Percentiles rank a stretch among this genome's conserved stretches.
Conservation (phyloP, 2,797 vertebrate genomes). For the Esox masquinongy region DNA sequence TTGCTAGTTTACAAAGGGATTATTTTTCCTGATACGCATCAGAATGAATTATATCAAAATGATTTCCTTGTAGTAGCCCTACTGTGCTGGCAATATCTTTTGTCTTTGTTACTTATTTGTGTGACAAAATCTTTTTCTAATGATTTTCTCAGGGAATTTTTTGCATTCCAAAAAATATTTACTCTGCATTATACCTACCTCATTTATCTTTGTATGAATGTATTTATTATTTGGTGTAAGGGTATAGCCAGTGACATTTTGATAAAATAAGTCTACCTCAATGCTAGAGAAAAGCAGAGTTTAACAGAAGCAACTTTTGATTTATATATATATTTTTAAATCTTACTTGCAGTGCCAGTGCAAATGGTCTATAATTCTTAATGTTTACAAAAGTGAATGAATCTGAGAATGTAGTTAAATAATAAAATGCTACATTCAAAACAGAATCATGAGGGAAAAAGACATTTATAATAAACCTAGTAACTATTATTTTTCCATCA, state of each 20-base stretch:
- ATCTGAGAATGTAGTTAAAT: conserved; percentile 32
- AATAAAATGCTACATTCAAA: conserved; percentile 36
- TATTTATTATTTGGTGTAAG: conserved; percentile 81
- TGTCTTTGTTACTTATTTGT: conserved; percentile 48
- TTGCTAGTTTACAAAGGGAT: conserved; percentile 46
- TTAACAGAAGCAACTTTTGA: conserved; percentile 54
- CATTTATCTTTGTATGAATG: conserved; percentile 88
- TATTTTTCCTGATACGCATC: too few relatives aligned
- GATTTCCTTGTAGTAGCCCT: not conserved
- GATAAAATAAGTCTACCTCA: conserved; percentile 84
- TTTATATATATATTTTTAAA: conserved; percentile 1
- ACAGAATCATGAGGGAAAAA: conserved; percentile 39
- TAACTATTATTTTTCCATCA: conserved; percentile 47
- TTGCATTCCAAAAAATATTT: conserved; percentile 62
- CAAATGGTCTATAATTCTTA: too few relatives aligned
- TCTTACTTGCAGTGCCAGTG: too few relatives aligned
- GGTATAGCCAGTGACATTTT: conserved; percentile 83
- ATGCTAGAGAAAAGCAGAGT: conserved; percentile 43
- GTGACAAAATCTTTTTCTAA: conserved; percentile 30
- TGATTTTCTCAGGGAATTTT: conserved; percentile 65
- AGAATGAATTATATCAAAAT: too few relatives aligned
- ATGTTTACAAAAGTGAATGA: too few relatives aligned
- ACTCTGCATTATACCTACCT: conserved; percentile 85
- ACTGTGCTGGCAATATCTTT: conserved; percentile 17
- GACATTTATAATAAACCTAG: conserved; percentile 35